Base-by-base conservation (phyloP, 1,140 invertebrate species). In the Brachionus paranguensis region DNA sequence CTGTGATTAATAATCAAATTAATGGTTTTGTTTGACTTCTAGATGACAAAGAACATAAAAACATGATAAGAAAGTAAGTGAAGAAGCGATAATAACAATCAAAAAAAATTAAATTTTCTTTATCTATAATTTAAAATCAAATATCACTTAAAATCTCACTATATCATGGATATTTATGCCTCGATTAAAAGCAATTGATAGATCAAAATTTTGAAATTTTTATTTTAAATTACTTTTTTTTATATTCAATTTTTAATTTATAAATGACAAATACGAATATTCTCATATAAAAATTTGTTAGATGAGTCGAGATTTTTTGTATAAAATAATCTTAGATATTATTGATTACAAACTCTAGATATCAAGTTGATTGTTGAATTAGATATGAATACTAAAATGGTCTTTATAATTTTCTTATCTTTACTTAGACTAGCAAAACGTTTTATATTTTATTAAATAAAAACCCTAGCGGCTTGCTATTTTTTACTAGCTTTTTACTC, bases 391-490 rank as follows among this genome's bases (percentile, higher is more conserved):
- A 72, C 17, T 41, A 43, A 43, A 29, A 33, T 37, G 2, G n/a
- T 33, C 29, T n/a, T 70, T 24, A 41, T 68, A 68, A 37, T 33
- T 68, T 68, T 68, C 65, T 68, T 68, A 68, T 68, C 65, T 68
- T 68, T 33, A 68, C 65, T 72, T 72, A 72, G 68, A 72, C 68
- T 43, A 43, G 68, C 68, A 72, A 72, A 41, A 17, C 43, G 27
- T 68, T 33, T 68, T 33, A 33, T 33, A 20, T 33, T 60, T 60
- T 10, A 20, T 60, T 12, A 14, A 68, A 68, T 41, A 68, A 68
- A 68, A 68, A 33, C 12, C 27, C 24, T 68, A 68, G 27, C 65
- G 33, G 33, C 27, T 33, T 41, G 24, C 2, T 29, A 68, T 3
- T 33, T 33, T 68, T 14, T 68, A 29, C 6, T n/a, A 29, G 27